Percentiles rank a stretch among this genome's conserved stretches.
phyloP scores from a whole-genome alignment of 35 echinoderm and acorn worm genomes.

The Diadema setosum region DNA sequence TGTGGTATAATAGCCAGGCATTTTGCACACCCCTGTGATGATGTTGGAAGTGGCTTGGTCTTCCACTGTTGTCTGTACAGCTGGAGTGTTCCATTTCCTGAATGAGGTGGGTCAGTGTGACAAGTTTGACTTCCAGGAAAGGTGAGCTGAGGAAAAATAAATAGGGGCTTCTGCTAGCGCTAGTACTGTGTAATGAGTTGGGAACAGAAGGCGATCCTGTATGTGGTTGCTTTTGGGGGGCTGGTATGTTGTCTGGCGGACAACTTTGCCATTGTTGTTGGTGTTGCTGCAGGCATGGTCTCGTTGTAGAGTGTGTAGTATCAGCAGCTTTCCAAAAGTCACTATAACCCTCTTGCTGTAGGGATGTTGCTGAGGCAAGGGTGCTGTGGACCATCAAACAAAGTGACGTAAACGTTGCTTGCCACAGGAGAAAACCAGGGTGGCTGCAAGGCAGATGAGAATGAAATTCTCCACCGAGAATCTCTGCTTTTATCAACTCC shows the following conservation, averaged over 20 bases:
- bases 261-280: too few species aligned
- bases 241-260: too few species aligned
- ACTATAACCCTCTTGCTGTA: too few species aligned
- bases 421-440: conserved; percentile 8
- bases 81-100: not conserved
- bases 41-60: not conserved
- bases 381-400: conserved; percentile 36
- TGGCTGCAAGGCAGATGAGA: not conserved
- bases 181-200: too few species aligned
- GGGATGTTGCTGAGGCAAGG: too few species aligned
- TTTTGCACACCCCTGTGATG: not conserved
- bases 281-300: too few species aligned
- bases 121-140: conserved; percentile 11
- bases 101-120: conserved; percentile 21
- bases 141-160: not conserved
- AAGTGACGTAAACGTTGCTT: conserved; percentile 8
- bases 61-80: not conserved
- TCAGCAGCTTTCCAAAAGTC: too few species aligned
- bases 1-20: not conserved
- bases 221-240: too few species aligned
- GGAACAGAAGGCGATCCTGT: too few species aligned
- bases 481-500: not conserved
- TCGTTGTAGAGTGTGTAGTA: too few species aligned
- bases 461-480: not conserved
- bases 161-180: not conserved